Evolutionary conservation across 2,888 invertebrate species (phyloP).

Genomic region (Polietes domitor): DNA sequence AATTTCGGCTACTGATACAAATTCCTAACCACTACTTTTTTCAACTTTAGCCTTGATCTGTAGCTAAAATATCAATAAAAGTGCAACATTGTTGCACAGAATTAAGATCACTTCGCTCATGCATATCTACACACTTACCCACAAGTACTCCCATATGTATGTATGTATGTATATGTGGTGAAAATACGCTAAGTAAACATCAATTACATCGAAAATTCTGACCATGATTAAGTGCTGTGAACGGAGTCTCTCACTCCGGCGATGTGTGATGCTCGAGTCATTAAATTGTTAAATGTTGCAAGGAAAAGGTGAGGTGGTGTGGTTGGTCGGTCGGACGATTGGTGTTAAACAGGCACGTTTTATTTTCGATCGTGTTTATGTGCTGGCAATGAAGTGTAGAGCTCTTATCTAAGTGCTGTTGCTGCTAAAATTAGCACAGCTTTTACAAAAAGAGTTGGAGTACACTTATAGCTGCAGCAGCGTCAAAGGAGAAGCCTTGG

Average conservation of each 20-base stretch:
- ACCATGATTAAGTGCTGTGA: not conserved
- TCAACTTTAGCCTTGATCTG: not conserved
- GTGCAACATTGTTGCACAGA: constrained; percentile 1
- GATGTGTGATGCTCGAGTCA: constrained; percentile 49
- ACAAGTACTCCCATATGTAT: not conserved
- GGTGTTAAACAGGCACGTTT: constrained; percentile 55
- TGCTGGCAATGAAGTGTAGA: constrained; percentile 18
- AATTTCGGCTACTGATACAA: too few relatives aligned
- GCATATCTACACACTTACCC: not conserved
- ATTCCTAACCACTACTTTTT: too few relatives aligned
- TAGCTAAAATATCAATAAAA: not conserved
- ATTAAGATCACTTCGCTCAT: not conserved
- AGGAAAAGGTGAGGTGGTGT: not conserved
- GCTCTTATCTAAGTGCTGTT: constrained; percentile 56
- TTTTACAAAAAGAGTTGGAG: not conserved
- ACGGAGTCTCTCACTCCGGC: not conserved
- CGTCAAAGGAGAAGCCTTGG: not conserved
- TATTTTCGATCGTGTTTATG: not conserved
- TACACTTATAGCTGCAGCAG: not conserved
- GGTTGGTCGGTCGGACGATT: not conserved
- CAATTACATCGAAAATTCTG: constrained; percentile 16
- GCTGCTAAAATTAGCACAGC: constrained; percentile 46
- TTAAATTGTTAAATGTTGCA: constrained; percentile 61
- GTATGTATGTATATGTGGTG: not conserved
- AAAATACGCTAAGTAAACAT: constrained; percentile 5